phyloP scores from a whole-genome alignment of 2,797 vertebrate species.

The Scyliorhinus canicula region DNA sequence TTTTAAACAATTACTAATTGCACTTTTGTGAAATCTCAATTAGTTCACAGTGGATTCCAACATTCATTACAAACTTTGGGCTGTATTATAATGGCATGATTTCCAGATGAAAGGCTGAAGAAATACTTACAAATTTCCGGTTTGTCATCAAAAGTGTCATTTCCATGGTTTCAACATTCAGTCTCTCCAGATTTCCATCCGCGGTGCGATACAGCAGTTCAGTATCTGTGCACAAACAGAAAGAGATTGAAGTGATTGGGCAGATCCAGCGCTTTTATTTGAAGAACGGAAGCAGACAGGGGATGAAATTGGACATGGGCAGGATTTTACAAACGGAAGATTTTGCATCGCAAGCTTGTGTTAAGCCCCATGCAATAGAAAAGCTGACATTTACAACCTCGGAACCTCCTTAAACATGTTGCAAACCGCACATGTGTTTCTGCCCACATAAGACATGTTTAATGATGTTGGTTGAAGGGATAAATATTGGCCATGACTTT shows the following conservation, averaged over 20 bases:
- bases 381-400: background rate
- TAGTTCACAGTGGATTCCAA: background rate
- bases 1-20: background rate
- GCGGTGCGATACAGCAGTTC: constrained; percentile 79
- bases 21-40: background rate
- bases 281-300: background rate
- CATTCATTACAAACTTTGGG: background rate
- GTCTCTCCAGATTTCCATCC: constrained; percentile 71
- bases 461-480: no score
- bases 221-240: constrained; percentile 59
- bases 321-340: no score
- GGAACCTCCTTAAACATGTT: no score
- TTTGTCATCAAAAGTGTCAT: constrained; percentile 70
- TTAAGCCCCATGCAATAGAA: background rate
- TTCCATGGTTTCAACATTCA: constrained; percentile 66
- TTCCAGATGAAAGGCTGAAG: constrained; percentile 36
- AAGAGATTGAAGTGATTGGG: background rate
- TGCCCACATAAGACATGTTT: background rate
- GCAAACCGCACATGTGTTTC: no score
- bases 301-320: background rate
- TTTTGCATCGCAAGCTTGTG: background rate
- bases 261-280: background rate
- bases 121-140: constrained; percentile 85
- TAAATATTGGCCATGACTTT: background rate
- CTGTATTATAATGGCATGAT: background rate